Evolutionary conservation across 2,113 vertebrate species (phyloP).

Genomic region (Lophochroa leadbeateri): DNA sequence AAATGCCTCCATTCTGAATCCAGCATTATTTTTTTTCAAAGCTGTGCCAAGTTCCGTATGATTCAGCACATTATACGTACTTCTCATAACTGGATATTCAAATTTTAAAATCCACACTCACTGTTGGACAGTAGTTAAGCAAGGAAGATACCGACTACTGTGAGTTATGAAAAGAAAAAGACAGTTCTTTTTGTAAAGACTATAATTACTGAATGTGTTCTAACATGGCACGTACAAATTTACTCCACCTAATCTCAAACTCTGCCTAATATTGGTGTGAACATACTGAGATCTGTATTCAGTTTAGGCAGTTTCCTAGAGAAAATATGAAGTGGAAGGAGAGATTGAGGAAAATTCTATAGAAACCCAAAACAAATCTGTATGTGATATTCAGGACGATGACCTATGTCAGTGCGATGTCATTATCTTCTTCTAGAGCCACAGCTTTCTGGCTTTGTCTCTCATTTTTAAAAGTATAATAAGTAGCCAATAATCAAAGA

Average conservation of each 20-base stretch:
- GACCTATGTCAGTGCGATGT: background rate
- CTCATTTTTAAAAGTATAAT: constrained; percentile 39
- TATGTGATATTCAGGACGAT: background rate
- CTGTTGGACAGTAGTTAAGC: background rate
- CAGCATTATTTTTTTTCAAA: background rate
- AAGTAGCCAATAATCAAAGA: constrained; percentile 35
- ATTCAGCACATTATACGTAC: background rate
- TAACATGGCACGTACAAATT: background rate
- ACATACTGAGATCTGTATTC: background rate
- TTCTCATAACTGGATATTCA: background rate
- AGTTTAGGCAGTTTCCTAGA: background rate
- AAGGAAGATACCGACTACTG: background rate
- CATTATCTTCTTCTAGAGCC: background rate
- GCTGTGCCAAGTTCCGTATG: background rate
- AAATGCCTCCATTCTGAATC: background rate
- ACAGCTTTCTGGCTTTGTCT: constrained; percentile 33
- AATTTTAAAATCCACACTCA: background rate
- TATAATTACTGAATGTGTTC: background rate
- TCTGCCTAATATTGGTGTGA: background rate
- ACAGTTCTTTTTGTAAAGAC: background rate
- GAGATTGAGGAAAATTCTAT: background rate
- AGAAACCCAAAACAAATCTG: background rate
- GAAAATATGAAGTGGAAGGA: background rate
- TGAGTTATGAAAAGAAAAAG: background rate
- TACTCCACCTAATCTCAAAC: background rate